These are phyloP conservation scores for Stenurella melanura DNA, from an alignment of 2,888 invertebrate genomes.

Conservation along the genomic window DNA sequence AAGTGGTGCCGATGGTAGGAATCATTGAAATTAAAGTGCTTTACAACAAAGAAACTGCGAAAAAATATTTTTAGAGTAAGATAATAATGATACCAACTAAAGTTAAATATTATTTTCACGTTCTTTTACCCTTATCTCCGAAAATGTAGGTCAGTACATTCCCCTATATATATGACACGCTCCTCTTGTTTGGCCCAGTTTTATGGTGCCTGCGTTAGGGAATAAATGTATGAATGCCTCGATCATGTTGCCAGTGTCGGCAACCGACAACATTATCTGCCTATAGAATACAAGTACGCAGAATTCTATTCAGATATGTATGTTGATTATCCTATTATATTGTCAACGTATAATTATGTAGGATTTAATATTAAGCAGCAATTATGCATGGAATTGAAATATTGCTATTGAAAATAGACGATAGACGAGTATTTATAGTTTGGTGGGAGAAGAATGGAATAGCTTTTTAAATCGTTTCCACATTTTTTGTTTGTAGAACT, in stretches of 20 bases:
- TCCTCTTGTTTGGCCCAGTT: conserved; percentile 54
- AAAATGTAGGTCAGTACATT: conserved; percentile 54
- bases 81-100: not conserved
- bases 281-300: conserved; percentile 20
- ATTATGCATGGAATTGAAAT: not conserved
- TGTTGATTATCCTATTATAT: conserved; percentile 7
- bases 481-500: no score
- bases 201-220: conserved; percentile 43
- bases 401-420: not conserved
- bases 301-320: conserved; percentile 8
- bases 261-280: conserved; percentile 14
- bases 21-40: no score
- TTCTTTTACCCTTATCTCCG: conserved; percentile 37
- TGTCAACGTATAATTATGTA: not conserved
- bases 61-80: not conserved
- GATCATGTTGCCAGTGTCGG: conserved; percentile 24
- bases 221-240: conserved; percentile 41
- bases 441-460: not conserved
- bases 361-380: not conserved
- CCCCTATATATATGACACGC: conserved; percentile 49
- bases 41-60: no score
- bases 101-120: conserved; percentile 33
- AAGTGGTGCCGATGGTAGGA: no score
- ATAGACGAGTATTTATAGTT: not conserved
- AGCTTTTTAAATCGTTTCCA: not conserved